Base-by-base conservation (phyloP, 2,888 invertebrate genomes). In the Protonemura montana region DNA sequence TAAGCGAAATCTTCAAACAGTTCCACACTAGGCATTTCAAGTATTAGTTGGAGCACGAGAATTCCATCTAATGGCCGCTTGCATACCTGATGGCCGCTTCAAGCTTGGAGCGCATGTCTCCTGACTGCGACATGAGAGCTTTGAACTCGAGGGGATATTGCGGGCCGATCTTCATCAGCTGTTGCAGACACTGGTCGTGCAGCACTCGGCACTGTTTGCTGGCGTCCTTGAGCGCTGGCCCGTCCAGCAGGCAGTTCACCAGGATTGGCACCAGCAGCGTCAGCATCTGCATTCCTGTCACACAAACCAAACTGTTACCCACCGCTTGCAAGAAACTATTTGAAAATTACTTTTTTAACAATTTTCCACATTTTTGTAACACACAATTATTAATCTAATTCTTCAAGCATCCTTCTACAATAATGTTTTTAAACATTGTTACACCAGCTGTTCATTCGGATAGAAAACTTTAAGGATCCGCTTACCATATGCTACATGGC, bases 91-190 rank as follows among this genome's bases (percentile, higher is more conserved):
- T 95, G 0, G 98, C 98, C 86, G 94, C 94, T 91, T 98, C 98
- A 86, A 99, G 92, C 91, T 96, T 96, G 85, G 93, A 93, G 88
- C 97, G 95, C 86, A 98, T 92, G 86, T 97, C 96, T 0, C 94
- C 93, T 0, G 96, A 96, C 89, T 96, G 96, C 29, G 95, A 94
- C 96, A 99, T 97, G 89, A 99, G 93, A 21, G 95, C 94, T 90
- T 98, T 97, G 91, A 99, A 98, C 91, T 98, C 98, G 94, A 97
- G 95, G 27, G 98, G 98, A 92, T 98, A 97, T 90, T 96, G 96
- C 0, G 98, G 98, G 0, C 98, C 99, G 89, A 98, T 96, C 90
- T 96, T 95, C 91, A 97, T 97, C 26, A 99, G 94, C 94, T 97
- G 96, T 89, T 97, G 95, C 89, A 99, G 93, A 88, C 97, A 96